Conservation (phyloP, 2,888 invertebrate species). For the Tillus elongatus region DNA sequence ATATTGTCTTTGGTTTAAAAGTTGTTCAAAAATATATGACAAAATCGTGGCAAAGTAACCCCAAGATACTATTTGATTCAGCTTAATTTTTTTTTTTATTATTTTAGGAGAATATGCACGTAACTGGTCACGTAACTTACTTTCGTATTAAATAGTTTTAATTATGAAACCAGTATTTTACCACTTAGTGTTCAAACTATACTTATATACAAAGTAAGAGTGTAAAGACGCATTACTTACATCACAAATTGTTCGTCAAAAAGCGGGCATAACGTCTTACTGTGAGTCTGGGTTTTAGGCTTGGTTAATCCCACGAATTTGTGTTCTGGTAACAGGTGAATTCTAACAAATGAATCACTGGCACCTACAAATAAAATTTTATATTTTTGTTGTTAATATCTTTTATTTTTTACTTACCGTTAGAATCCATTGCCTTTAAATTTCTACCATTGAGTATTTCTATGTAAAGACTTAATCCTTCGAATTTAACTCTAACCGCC, state of each 20-base stretch:
- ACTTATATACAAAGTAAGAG: no score
- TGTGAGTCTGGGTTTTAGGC: conserved; percentile 84
- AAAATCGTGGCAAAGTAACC: no score
- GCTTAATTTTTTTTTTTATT: no score
- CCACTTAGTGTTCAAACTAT: no score
- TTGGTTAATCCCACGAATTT: conserved; percentile 65
- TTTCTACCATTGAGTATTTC: conserved; percentile 87
- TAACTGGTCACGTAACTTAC: no score
- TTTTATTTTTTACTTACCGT: conserved; percentile 50
- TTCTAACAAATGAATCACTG: conserved; percentile 88
- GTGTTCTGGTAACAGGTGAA: conserved; percentile 76
- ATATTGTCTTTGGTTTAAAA: no score
- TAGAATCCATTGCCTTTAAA: conserved; percentile 76
- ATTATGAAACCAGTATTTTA: neutral
- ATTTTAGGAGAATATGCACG: no score
- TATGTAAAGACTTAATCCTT: conserved; percentile 61
- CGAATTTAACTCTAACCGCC: conserved; percentile 66
- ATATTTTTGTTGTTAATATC: conserved; percentile 4
- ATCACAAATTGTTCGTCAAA: conserved; percentile 92
- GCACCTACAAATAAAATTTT: conserved; percentile 51
- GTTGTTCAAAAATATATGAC: no score
- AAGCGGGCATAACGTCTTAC: conserved; percentile 85
- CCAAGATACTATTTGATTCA: no score
- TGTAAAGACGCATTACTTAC: conserved; percentile 51
- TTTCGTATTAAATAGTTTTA: conserved; percentile 1